These are phyloP conservation scores for Grantiella picta DNA, from an alignment of 2,113 vertebrate genomes.

Conservation along the genomic window DNA sequence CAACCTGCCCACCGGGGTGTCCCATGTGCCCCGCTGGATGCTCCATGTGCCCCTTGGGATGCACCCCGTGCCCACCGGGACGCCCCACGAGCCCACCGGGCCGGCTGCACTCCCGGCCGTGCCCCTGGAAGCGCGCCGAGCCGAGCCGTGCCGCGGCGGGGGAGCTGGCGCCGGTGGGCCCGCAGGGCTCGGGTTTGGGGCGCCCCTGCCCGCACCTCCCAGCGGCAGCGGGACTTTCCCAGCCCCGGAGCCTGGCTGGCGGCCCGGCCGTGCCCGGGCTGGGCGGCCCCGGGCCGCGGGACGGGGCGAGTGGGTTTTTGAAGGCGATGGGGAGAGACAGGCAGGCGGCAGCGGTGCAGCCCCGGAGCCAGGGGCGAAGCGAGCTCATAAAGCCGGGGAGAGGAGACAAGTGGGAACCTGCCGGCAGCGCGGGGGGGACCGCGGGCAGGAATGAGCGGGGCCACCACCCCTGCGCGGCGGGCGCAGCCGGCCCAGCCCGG, in stretches of 20 bases:
- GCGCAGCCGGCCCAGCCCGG: background rate
- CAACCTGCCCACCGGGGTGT: background rate
- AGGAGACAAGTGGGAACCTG: slow-evolving; percentile 50
- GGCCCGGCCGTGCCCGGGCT: too few relatives aligned
- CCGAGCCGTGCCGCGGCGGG: too few relatives aligned
- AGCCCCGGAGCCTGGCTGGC: too few relatives aligned
- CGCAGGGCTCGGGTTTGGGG: too few relatives aligned
- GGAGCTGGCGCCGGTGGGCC: too few relatives aligned
- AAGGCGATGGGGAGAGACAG: slow-evolving; percentile 56
- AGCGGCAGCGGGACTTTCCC: too few relatives aligned
- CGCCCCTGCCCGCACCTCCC: too few relatives aligned
- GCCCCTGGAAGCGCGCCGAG: background rate
- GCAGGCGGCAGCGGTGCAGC: slow-evolving; percentile 53
- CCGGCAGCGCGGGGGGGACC: background rate
- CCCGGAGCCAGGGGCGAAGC: slow-evolving; percentile 50
- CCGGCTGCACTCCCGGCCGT: background rate
- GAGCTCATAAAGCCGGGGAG: slow-evolving; percentile 32
- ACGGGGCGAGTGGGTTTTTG: background rate
- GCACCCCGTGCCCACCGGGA: too few relatives aligned
- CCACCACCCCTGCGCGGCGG: background rate
- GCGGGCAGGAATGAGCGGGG: slow-evolving; percentile 30
- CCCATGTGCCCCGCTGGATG: too few relatives aligned
- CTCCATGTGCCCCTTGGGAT: too few relatives aligned
- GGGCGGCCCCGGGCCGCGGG: too few relatives aligned
- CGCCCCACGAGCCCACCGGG: background rate